These are phyloP conservation scores for Autographa pulchrina DNA, from an alignment of 2,888 invertebrate species.

Conservation along the genomic window DNA sequence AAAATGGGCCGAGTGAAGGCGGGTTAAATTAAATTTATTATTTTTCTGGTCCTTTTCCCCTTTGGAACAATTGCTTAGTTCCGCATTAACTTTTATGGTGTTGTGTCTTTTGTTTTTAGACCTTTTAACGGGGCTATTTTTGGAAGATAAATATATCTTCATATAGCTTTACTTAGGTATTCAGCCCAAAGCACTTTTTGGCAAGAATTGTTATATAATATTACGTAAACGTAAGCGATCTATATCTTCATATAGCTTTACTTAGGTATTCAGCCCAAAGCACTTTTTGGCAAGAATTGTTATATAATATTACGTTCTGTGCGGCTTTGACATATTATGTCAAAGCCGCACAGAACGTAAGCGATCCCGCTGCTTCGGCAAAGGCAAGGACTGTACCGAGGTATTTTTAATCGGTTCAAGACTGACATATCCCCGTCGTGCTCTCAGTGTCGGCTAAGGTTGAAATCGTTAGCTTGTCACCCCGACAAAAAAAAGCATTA, in stretches of 20 bases:
- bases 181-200: neutral
- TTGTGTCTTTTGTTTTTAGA: neutral
- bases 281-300: neutral
- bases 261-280: neutral
- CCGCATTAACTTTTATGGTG: neutral
- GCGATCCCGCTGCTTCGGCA: too few relatives aligned
- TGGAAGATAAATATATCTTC: neutral
- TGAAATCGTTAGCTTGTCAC: too few relatives aligned
- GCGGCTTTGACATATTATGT: too few relatives aligned
- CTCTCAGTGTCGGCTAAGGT: too few relatives aligned
- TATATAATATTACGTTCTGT: too few relatives aligned
- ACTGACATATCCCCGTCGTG: too few relatives aligned
- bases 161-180: neutral
- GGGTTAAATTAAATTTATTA: conserved; percentile 6
- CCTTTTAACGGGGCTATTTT: neutral
- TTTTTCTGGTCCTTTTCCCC: neutral
- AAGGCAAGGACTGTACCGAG: too few relatives aligned
- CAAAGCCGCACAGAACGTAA: too few relatives aligned
- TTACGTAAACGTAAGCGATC: too few relatives aligned
- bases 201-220: neutral
- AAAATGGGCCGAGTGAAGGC: conserved; percentile 43
- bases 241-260: neutral
- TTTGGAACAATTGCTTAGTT: neutral
- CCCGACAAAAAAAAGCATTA: too few relatives aligned
- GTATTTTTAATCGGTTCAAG: too few relatives aligned